Percentiles rank a stretch among this genome's conserved stretches.
Conservation (phyloP, 92 coral and sea anemone genomes). For the Ricordea florida region DNA sequence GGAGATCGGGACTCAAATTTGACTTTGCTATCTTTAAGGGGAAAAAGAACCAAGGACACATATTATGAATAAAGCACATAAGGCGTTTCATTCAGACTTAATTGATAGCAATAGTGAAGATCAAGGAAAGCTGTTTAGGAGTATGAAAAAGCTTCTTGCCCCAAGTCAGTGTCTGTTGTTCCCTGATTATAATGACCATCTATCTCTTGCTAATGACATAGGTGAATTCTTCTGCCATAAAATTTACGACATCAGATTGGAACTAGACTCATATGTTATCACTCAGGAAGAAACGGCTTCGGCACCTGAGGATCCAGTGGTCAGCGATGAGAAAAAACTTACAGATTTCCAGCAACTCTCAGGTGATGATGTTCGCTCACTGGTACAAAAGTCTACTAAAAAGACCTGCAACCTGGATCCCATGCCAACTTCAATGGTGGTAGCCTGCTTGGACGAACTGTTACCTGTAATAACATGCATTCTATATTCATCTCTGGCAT, state of each 20-base stretch:
- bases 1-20: too few species aligned
- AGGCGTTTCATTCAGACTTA: background rate
- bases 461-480: conserved; percentile 38
- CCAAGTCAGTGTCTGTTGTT: conserved; percentile 30
- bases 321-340: background rate
- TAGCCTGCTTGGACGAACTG: conserved; percentile 44
- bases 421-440: conserved; percentile 39
- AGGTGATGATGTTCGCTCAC: conserved; percentile 19
- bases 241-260: conserved; percentile 23
- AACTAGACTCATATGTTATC: conserved; percentile 10
- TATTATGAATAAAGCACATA: background rate
- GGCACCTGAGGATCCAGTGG: conserved; percentile 11
- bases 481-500: conserved; percentile 23
- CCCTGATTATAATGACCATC: conserved; percentile 29
- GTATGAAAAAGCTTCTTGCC: conserved; percentile 41
- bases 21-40: too few species aligned
- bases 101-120: conserved; percentile 18
- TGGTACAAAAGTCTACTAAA: conserved; percentile 39
- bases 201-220: conserved; percentile 48
- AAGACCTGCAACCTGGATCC: conserved; percentile 55
- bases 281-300: background rate
- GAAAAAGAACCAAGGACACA: too few species aligned
- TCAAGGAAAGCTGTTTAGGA: conserved; percentile 48
- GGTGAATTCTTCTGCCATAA: conserved; percentile 50
- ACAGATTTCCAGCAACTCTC: conserved; percentile 27